phyloP scores from a whole-genome alignment of 2,113 vertebrate species.

The Nesogale talazaci region DNA sequence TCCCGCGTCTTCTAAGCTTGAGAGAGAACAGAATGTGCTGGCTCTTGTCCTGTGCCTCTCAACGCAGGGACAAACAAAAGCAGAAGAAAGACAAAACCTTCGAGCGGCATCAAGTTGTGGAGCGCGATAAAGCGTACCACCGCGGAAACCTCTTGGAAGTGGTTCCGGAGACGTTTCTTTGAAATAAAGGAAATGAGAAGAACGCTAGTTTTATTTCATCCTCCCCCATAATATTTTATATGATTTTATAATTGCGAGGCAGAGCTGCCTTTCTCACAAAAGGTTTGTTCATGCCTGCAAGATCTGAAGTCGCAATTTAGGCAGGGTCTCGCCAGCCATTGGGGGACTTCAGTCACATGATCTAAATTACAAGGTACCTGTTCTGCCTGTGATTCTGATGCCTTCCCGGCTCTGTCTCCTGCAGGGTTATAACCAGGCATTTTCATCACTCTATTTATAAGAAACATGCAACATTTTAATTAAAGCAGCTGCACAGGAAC shows the following conservation, averaged over 20 bases:
- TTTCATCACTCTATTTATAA: not conserved
- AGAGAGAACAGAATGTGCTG: not conserved
- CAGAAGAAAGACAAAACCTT: not conserved
- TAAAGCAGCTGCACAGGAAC: constrained; percentile 1
- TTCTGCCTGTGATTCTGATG: not conserved
- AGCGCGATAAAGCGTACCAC: constrained; percentile 23
- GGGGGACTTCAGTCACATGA: not conserved
- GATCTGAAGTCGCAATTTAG: not conserved
- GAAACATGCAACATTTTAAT: constrained; percentile 18
- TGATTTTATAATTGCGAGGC: not conserved
- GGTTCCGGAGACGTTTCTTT: not conserved
- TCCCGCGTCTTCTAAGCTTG: not conserved
- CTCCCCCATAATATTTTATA: not conserved
- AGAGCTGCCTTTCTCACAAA: not conserved
- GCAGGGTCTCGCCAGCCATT: not conserved
- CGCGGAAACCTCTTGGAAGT: not conserved
- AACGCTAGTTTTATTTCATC: not conserved
- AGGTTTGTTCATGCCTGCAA: not conserved
- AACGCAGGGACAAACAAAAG: not conserved
- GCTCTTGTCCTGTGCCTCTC: too few relatives aligned
- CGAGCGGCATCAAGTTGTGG: not conserved
- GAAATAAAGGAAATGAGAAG: not conserved
- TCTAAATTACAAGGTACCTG: not conserved
- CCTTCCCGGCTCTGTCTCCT: not conserved
- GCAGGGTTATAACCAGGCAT: not conserved